Percentiles rank a stretch among this genome's conserved stretches.
Evolutionary conservation across 2,888 invertebrate species (phyloP).

Genomic region (Tanytarsus gracilentus): DNA sequence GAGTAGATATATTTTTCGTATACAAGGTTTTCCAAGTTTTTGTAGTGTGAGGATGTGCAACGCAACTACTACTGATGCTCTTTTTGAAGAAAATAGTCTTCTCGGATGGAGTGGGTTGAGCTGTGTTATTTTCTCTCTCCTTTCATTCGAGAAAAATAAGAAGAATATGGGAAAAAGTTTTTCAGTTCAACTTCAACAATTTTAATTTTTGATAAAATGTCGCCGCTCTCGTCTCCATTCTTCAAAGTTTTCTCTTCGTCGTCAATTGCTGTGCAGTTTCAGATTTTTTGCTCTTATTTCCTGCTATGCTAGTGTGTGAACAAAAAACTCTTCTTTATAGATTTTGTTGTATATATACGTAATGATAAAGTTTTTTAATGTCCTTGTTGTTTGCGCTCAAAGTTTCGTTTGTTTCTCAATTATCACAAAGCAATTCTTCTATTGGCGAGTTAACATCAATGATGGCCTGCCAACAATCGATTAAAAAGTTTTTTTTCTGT

Average conservation of each 20-base stretch:
- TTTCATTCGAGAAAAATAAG: background rate
- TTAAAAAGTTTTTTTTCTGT: slow-evolving; percentile 15
- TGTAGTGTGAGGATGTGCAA: background rate
- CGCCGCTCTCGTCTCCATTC: slow-evolving; percentile 25
- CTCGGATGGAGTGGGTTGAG: background rate
- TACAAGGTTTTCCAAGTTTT: too few relatives aligned
- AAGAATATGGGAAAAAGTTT: slow-evolving; percentile 9
- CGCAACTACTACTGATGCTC: background rate
- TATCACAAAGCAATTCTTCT: background rate
- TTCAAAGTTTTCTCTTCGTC: slow-evolving; percentile 11
- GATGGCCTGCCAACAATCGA: slow-evolving; percentile 3
- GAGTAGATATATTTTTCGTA: too few relatives aligned
- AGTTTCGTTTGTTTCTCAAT: slow-evolving; percentile 12
- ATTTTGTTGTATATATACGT: too few relatives aligned
- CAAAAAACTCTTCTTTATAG: too few relatives aligned
- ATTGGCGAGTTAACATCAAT: background rate
- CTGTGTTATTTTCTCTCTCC: background rate
- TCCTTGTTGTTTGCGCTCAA: slow-evolving; percentile 6
- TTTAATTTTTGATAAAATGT: slow-evolving; percentile 24
- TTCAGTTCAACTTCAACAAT: slow-evolving; percentile 16
- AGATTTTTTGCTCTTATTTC: background rate
- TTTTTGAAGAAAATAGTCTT: background rate
- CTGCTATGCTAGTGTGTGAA: background rate
- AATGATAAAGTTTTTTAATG: background rate
- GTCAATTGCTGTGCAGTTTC: slow-evolving; percentile 9